phyloP scores from a whole-genome alignment of 2,113 vertebrate species.

The Pao palembangensis region DNA sequence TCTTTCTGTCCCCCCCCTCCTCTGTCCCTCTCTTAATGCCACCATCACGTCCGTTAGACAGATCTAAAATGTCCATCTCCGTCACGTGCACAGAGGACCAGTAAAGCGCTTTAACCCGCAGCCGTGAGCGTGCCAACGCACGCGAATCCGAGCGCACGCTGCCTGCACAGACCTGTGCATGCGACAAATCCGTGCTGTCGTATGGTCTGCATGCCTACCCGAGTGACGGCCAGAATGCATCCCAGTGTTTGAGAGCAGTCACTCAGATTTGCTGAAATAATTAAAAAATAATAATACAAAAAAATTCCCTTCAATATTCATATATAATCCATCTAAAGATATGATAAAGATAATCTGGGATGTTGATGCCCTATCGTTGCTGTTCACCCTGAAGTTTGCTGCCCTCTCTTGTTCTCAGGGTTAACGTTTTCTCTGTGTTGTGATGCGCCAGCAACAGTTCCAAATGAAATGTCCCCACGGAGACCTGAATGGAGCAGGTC shows the following conservation, averaged over 20 bases:
- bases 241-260: constrained; percentile 1
- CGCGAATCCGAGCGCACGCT: constrained; percentile 34
- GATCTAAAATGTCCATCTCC: constrained; percentile 52
- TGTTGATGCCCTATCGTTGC: too few species aligned
- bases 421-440: too few species aligned
- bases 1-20: constrained; percentile 22
- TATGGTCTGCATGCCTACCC: constrained; percentile 42
- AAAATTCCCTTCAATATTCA: too few species aligned
- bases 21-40: constrained; percentile 25
- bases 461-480: too few species aligned
- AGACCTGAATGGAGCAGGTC: too few species aligned
- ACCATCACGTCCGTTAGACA: constrained; percentile 43
- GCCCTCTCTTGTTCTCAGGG: too few species aligned
- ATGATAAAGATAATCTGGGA: too few species aligned
- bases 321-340: too few species aligned
- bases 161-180: constrained; percentile 41
- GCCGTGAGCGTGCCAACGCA: constrained; percentile 11
- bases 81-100: constrained; percentile 62
- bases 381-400: too few species aligned
- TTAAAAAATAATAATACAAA: not conserved
- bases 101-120: constrained; percentile 26
- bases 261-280: not conserved
- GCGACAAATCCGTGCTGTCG: constrained; percentile 4
- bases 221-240: constrained; percentile 27
- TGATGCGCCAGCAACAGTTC: too few species aligned